Percentiles rank a stretch among this genome's conserved stretches.
Conservation (phyloP, 2,888 invertebrate species). For the Sesia apiformis region DNA sequence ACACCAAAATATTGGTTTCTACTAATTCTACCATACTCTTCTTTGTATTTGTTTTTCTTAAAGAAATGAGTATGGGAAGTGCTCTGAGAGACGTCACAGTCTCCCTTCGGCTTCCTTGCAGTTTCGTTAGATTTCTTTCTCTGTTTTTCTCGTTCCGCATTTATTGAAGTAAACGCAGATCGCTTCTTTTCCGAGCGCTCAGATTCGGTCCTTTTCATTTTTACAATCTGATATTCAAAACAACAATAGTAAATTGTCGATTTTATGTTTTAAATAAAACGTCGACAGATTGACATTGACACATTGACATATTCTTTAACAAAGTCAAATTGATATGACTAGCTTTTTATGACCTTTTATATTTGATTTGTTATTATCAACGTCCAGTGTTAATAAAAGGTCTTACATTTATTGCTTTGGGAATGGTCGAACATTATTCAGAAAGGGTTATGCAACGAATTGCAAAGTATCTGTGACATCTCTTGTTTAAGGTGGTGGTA, state of each 20-base stretch:
- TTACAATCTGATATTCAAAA: too few species aligned
- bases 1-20: slow-evolving; percentile 29
- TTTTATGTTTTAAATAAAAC: too few species aligned
- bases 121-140: neutral
- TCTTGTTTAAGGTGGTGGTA: slow-evolving; percentile 15
- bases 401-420: neutral
- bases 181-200: slow-evolving; percentile 16
- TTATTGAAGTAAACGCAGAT: slow-evolving; percentile 8
- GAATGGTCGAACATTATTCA: neutral
- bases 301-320: too few species aligned
- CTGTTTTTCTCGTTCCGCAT: neutral
- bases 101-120: slow-evolving; percentile 18
- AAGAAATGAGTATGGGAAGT: slow-evolving; percentile 44
- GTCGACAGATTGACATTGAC: too few species aligned
- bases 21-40: slow-evolving; percentile 24
- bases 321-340: too few species aligned
- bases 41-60: slow-evolving; percentile 18
- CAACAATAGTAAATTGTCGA: too few species aligned
- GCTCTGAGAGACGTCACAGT: slow-evolving; percentile 21
- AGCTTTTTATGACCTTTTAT: too few species aligned
- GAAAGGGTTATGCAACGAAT: slow-evolving; percentile 20
- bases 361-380: too few species aligned
- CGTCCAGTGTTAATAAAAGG: neutral
- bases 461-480: slow-evolving; percentile 21
- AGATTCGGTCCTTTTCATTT: too few species aligned